Evolutionary conservation across 2,888 invertebrate species (phyloP).

Genomic region (Cynaeus angustus): DNA sequence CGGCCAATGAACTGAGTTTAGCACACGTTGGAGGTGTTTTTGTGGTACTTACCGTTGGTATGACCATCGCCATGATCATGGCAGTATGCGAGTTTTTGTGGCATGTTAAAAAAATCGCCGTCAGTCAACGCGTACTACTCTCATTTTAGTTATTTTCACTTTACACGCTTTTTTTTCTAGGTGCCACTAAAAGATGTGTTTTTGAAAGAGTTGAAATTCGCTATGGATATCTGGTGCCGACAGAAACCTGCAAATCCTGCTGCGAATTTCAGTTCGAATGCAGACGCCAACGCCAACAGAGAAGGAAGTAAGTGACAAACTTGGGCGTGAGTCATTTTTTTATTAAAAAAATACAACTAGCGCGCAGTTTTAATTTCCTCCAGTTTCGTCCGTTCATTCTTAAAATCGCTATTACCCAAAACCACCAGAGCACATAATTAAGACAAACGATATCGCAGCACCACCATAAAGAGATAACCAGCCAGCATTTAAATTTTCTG

Average conservation of each 20-base stretch:
- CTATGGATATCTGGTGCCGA: constrained; percentile 81
- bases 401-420: neutral
- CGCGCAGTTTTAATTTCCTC: too few relatives aligned
- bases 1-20: constrained; percentile 80
- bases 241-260: constrained; percentile 72
- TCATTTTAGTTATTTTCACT: constrained; percentile 6
- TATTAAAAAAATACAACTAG: too few relatives aligned
- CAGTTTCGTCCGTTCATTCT: neutral
- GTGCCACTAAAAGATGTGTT: constrained; percentile 81
- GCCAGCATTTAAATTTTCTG: constrained; percentile 49
- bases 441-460: constrained; percentile 48
- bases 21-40: constrained; percentile 95
- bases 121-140: constrained; percentile 81
- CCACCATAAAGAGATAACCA: constrained; percentile 35
- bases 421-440: constrained; percentile 1
- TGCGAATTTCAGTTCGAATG: neutral
- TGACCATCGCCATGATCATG: constrained; percentile 80
- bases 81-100: constrained; percentile 89
- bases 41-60: constrained; percentile 86
- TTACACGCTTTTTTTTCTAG: constrained; percentile 67
- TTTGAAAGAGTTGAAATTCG: constrained; percentile 81
- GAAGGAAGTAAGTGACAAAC: neutral
- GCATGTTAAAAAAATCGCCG: constrained; percentile 86
- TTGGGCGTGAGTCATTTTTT: too few relatives aligned
- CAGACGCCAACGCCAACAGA: neutral